These are phyloP conservation scores for Maconellicoccus hirsutus DNA, from an alignment of 1,140 invertebrate genomes.

Conservation along the genomic window DNA sequence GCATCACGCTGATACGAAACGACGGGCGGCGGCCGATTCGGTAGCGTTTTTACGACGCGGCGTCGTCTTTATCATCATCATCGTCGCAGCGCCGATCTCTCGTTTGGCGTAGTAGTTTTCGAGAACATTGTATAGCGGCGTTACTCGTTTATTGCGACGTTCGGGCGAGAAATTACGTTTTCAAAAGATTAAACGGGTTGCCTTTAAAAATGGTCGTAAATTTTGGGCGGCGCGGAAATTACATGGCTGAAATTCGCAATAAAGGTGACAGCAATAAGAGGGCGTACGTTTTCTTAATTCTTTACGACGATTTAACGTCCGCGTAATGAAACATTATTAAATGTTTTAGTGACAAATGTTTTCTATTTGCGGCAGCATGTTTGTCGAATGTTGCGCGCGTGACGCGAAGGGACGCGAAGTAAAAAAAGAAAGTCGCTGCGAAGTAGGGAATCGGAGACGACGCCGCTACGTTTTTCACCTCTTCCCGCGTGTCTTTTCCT, in stretches of 20 bases:
- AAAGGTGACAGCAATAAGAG: constrained; percentile 20
- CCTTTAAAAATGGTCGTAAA: constrained; percentile 16
- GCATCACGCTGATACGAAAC: too few species aligned
- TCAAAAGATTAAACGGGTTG: constrained; percentile 14
- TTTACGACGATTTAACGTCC: constrained; percentile 17
- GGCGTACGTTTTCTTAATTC: constrained; percentile 20
- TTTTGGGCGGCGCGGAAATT: neutral
- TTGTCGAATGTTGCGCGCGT: constrained; percentile 10
- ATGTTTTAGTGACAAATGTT: constrained; percentile 18
- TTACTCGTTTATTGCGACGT: neutral
- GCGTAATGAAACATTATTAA: constrained; percentile 19
- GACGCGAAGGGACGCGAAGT: too few species aligned
- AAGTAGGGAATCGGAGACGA: too few species aligned
- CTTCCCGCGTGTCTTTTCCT: too few species aligned
- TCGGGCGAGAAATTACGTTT: constrained; percentile 12
- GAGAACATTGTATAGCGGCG: neutral
- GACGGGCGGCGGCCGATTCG: too few species aligned
- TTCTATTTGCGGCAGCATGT: constrained; percentile 20
- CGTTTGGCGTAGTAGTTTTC: too few species aligned
- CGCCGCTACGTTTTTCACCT: too few species aligned
- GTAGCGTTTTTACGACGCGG: too few species aligned
- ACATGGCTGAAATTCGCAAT: constrained; percentile 14
- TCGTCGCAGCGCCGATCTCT: too few species aligned
- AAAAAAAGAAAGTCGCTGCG: too few species aligned
- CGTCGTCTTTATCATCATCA: too few species aligned